These are phyloP conservation scores for Nothocercus julius DNA, from an alignment of 2,113 vertebrate species.

Conservation along the genomic window DNA sequence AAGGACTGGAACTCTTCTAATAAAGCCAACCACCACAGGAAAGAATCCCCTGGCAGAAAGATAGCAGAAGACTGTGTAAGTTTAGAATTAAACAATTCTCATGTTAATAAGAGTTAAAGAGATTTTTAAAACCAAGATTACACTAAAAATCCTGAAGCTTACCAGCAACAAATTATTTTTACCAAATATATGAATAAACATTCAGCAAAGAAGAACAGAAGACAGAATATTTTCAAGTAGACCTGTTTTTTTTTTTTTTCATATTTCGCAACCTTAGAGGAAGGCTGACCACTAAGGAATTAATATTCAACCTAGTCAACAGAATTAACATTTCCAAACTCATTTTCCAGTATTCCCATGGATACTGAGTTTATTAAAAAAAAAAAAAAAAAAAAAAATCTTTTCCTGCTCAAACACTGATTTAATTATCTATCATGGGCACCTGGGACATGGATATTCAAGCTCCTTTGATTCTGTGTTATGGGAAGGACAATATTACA, in stretches of 20 bases:
- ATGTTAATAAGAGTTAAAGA: not conserved
- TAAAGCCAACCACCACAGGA: conserved; percentile 94
- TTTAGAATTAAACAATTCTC: not conserved
- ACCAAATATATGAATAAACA: not conserved
- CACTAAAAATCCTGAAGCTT: not conserved
- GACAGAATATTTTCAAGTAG: not conserved
- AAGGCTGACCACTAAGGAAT: not conserved
- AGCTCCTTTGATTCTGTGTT: not conserved
- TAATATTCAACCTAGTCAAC: not conserved
- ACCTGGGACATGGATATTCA: not conserved
- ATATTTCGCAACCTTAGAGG: not conserved
- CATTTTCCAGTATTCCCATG: not conserved
- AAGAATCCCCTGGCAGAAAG: conserved; percentile 90
- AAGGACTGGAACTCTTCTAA: conserved; percentile 94
- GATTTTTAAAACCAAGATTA: not conserved
- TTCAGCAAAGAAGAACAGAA: not conserved
- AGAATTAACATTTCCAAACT: not conserved
- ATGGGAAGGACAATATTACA: not conserved
- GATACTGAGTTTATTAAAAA: not conserved
- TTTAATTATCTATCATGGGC: not conserved
- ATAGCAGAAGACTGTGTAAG: not conserved
- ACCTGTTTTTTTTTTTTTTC: not conserved
- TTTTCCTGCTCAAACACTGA: not conserved
- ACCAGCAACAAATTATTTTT: not conserved
- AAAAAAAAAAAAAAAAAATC: not conserved